These are phyloP conservation scores for Didymodactylos carnosus DNA, from an alignment of 2,888 invertebrate species.

Conservation along the genomic window DNA sequence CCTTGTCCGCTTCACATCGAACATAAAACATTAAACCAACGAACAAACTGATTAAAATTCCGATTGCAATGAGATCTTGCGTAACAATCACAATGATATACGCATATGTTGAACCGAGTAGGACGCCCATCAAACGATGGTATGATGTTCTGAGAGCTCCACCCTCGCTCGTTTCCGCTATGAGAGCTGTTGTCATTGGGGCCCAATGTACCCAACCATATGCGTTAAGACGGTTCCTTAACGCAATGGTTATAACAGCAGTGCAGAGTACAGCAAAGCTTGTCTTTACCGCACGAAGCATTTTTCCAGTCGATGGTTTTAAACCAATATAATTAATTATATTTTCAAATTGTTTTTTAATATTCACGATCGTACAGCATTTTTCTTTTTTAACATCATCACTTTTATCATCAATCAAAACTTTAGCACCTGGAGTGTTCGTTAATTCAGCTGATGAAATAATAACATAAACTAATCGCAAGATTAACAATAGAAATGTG, in stretches of 20 bases:
- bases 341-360: not conserved
- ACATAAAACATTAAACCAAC: not conserved
- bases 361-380: no score
- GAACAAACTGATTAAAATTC: not conserved
- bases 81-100: not conserved
- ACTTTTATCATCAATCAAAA: no score
- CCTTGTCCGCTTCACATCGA: not conserved
- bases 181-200: not conserved
- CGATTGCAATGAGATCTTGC: not conserved
- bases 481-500: not conserved
- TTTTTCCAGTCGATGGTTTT: not conserved
- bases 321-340: not conserved
- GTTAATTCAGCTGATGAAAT: not conserved
- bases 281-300: not conserved
- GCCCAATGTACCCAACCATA: not conserved
- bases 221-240: not conserved
- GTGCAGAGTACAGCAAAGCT: not conserved
- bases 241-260: not conserved
- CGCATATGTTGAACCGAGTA: not conserved
- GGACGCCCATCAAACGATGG: not conserved
- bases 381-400: no score
- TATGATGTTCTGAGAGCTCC: not conserved
- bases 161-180: not conserved
- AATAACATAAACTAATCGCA: not conserved
- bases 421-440: not conserved